These are phyloP conservation scores for Threskiornis aethiopicus DNA, from an alignment of 2,797 vertebrate genomes.

Conservation along the genomic window DNA sequence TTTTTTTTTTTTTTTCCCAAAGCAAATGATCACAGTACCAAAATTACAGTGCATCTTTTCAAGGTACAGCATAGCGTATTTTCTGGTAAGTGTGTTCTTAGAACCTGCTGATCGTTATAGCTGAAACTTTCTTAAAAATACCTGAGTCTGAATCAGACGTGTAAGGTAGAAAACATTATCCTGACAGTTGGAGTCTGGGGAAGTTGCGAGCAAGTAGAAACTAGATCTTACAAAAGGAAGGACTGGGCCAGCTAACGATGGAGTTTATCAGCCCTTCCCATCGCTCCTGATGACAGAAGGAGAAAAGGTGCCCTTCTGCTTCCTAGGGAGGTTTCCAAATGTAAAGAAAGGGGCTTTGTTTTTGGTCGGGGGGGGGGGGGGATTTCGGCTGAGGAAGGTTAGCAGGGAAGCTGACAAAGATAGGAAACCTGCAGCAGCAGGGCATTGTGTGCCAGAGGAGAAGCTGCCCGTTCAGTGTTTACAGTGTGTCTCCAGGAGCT, in stretches of 20 bases:
- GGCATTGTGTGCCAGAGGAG: neutral
- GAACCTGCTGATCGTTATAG: neutral
- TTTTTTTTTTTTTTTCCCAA: neutral
- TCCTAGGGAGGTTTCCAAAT: neutral
- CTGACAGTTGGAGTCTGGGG: neutral
- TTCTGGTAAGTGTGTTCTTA: neutral
- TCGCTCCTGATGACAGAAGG: neutral
- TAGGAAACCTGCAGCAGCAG: neutral
- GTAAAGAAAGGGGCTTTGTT: conserved; percentile 14
- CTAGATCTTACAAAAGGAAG: conserved; percentile 12
- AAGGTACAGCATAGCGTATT: neutral
- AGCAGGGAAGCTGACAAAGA: neutral
- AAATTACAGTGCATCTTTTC: neutral
- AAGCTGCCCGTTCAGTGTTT: neutral
- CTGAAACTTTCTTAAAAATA: neutral
- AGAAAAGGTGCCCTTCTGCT: conserved; percentile 28
- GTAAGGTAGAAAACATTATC: neutral
- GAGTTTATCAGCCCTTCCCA: conserved; percentile 15
- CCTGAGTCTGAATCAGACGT: neutral
- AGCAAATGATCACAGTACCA: neutral
- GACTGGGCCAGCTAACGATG: neutral
- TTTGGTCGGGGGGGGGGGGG: neutral
- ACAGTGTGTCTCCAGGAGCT: neutral
- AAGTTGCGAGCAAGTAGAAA: conserved; percentile 34
- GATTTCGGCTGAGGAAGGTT: neutral